Percentiles rank a stretch among this genome's conserved stretches.
These are phyloP conservation scores for Dasyornis broadbenti DNA, from an alignment of 2,113 vertebrate species.

Conservation along the genomic window DNA sequence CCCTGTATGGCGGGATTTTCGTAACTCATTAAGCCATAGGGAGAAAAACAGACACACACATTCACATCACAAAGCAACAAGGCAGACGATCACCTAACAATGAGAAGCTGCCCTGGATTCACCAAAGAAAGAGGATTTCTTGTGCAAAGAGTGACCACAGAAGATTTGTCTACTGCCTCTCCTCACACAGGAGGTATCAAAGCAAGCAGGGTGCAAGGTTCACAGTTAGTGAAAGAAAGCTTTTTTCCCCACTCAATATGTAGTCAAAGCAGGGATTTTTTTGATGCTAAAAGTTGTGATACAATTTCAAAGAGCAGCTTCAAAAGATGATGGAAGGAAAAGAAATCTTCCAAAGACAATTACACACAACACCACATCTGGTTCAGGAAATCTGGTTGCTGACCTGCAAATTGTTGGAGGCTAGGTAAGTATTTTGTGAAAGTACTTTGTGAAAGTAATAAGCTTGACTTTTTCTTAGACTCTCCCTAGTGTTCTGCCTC, in stretches of 20 bases:
- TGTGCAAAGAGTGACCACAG: neutral
- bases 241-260: neutral
- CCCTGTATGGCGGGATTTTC: neutral
- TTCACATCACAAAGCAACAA: neutral
- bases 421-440: neutral
- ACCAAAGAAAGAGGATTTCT: neutral
- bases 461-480: neutral
- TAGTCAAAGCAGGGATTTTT: neutral
- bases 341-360: neutral
- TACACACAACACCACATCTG: neutral
- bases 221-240: neutral
- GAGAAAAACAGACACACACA: too few species aligned
- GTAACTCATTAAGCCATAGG: neutral
- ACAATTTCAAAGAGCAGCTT: neutral
- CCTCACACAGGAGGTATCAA: neutral
- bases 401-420: neutral
- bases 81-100: neutral
- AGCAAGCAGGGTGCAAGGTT: neutral
- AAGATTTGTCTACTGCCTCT: neutral
- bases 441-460: neutral
- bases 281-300: neutral
- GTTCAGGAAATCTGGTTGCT: neutral
- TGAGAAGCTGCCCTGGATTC: neutral
- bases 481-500: neutral
- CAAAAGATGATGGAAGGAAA: neutral